Percentiles rank a stretch among this genome's conserved stretches.
Conservation (phyloP, 92 coral and sea anemone species). For the Umimayanthus kanabou region DNA sequence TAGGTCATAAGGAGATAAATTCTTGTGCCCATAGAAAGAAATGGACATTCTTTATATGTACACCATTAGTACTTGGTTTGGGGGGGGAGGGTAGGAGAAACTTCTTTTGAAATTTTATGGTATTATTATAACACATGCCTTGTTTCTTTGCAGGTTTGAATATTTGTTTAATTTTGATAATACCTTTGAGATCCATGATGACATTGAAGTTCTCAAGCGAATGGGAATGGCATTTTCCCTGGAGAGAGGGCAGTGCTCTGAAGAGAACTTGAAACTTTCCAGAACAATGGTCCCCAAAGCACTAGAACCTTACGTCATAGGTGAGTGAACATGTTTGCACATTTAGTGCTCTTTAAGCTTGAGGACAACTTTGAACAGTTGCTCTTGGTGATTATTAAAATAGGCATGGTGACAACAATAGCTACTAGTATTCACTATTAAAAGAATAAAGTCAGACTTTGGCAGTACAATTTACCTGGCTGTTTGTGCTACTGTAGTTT, state of each 20-base stretch:
- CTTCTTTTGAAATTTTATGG: not conserved
- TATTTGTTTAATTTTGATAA: constrained; percentile 97
- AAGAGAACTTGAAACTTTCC: constrained; percentile 68
- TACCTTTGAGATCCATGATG: constrained; percentile 99
- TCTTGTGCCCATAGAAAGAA: constrained; percentile 36
- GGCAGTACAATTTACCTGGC: too few relatives aligned
- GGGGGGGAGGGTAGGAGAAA: not conserved
- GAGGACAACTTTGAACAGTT: too few relatives aligned
- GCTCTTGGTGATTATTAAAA: too few relatives aligned
- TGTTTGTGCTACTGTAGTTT: too few relatives aligned
- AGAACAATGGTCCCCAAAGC: constrained; percentile 99
- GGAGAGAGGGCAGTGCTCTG: constrained; percentile 85
- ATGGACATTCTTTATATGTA: not conserved
- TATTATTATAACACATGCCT: not conserved
- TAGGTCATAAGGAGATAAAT: constrained; percentile 21
- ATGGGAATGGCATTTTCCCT: constrained; percentile 99
- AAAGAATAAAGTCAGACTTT: too few relatives aligned
- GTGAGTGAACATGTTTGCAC: constrained; percentile 43
- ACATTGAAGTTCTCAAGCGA: constrained; percentile 94
- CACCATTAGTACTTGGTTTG: too few relatives aligned
- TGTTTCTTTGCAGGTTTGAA: constrained; percentile 67
- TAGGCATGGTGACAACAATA: too few relatives aligned
- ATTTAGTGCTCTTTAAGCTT: too few relatives aligned
- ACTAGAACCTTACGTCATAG: constrained; percentile 91
- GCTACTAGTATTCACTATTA: too few relatives aligned